These are phyloP conservation scores for Epinephelus awoara DNA, from an alignment of 2,797 vertebrate genomes.

Conservation along the genomic window DNA sequence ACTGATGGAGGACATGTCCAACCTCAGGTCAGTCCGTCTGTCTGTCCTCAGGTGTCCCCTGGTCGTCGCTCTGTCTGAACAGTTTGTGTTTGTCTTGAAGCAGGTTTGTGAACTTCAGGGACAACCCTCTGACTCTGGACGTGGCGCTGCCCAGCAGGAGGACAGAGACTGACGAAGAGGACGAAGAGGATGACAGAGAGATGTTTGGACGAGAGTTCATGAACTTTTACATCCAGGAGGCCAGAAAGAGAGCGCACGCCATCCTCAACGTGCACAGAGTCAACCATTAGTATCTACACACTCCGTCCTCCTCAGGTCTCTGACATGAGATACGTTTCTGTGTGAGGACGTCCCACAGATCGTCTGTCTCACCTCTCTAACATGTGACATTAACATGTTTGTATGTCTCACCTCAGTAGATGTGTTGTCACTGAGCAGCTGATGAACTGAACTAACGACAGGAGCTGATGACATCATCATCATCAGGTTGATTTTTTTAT, in stretches of 20 bases:
- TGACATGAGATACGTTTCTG: too few relatives aligned
- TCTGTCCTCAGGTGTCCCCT: neutral
- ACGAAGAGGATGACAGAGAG: slow-evolving; percentile 89
- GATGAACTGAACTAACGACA: too few relatives aligned
- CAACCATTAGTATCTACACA: slow-evolving; percentile 32
- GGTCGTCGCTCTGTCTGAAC: neutral
- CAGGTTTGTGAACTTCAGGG: slow-evolving; percentile 98
- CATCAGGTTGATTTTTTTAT: too few relatives aligned
- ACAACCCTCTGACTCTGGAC: slow-evolving; percentile 92
- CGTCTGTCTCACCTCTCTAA: too few relatives aligned
- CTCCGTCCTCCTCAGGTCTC: too few relatives aligned
- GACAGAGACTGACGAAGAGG: slow-evolving; percentile 78
- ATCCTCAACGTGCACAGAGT: slow-evolving; percentile 73
- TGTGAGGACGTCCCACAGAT: too few relatives aligned
- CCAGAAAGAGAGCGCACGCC: slow-evolving; percentile 80
- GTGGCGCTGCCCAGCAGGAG: slow-evolving; percentile 85
- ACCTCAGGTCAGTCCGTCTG: slow-evolving; percentile 85
- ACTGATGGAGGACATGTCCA: slow-evolving; percentile 91
- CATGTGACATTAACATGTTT: too few relatives aligned
- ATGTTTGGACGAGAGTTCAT: slow-evolving; percentile 96
- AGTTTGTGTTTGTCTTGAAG: slow-evolving; percentile 18
- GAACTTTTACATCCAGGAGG: slow-evolving; percentile 91
- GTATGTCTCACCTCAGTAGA: too few relatives aligned
- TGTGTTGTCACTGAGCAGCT: too few relatives aligned
- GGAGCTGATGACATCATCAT: too few relatives aligned